Conservation (phyloP, 2,888 invertebrate species). For the Bedellia somnulentella region DNA sequence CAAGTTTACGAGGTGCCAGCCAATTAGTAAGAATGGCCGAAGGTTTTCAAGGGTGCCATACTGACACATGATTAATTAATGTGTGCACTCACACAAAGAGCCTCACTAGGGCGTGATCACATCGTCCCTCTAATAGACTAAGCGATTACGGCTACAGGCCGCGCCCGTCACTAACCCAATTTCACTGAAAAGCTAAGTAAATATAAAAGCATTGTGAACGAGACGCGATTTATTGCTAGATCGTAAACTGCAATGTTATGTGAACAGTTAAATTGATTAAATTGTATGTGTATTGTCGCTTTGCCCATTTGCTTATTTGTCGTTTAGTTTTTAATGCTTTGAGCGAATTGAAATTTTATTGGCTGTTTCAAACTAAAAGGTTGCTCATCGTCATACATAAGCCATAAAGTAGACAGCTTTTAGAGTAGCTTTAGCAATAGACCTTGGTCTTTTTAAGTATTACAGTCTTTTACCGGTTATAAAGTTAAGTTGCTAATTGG, state of each 20-base stretch:
- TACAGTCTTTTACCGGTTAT: too few relatives aligned
- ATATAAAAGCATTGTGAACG: conserved; percentile 19
- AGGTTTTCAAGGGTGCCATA: too few relatives aligned
- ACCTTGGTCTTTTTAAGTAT: too few relatives aligned
- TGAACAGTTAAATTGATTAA: conserved; percentile 25
- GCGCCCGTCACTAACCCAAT: conserved; percentile 44
- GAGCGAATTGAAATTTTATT: too few relatives aligned
- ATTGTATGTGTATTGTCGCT: background rate
- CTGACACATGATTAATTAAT: too few relatives aligned
- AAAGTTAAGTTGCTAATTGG: too few relatives aligned
- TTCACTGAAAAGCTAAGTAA: conserved; percentile 12
- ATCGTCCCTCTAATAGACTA: conserved; percentile 35
- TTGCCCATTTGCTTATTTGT: background rate
- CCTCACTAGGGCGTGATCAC: conserved; percentile 32
- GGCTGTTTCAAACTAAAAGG: too few relatives aligned
- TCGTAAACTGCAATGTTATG: conserved; percentile 31
- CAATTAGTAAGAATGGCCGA: too few relatives aligned
- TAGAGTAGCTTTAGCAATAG: too few relatives aligned
- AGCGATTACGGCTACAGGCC: conserved; percentile 36
- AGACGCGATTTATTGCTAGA: conserved; percentile 34
- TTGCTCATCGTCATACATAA: too few relatives aligned
- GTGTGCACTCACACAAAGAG: conserved; percentile 18
- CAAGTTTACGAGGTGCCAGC: too few relatives aligned
- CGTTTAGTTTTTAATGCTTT: background rate
- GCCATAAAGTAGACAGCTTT: too few relatives aligned